Evolutionary conservation across 2,113 vertebrate species (phyloP).

Genomic region (Tauraco erythrolophus): DNA sequence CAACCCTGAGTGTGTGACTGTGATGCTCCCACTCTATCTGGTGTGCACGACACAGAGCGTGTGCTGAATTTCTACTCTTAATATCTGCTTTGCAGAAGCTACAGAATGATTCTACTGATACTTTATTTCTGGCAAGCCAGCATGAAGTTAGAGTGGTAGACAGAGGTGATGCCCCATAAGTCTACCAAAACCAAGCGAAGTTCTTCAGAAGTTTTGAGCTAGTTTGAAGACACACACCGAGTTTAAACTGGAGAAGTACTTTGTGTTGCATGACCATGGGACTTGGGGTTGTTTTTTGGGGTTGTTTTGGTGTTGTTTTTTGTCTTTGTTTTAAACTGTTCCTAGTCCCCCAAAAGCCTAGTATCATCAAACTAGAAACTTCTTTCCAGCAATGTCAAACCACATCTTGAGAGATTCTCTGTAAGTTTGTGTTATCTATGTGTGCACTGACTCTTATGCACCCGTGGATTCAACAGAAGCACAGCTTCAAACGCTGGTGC

Average conservation of each 20-base stretch:
- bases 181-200: neutral
- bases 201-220: neutral
- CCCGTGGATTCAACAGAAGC: neutral
- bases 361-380: neutral
- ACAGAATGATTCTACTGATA: neutral
- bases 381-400: neutral
- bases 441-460: neutral
- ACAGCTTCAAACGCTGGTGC: neutral
- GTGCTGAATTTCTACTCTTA: neutral
- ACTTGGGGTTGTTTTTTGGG: too few relatives aligned
- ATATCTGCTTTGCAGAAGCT: neutral
- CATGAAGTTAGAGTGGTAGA: neutral
- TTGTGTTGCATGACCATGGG: accelerated
- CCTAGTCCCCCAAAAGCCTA: neutral
- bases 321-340: neutral
- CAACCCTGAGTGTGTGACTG: neutral
- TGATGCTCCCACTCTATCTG: neutral
- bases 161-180: neutral
- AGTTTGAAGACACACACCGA: neutral
- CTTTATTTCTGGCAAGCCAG: neutral
- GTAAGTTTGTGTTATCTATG: neutral
- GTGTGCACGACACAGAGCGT: too few relatives aligned
- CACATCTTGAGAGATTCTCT: neutral
- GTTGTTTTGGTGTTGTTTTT: too few relatives aligned
- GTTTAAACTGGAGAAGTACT: neutral